Percentiles rank a stretch among this genome's conserved stretches.
Conservation (phyloP, 2,113 vertebrate genomes). For the Panurus biarmicus region DNA sequence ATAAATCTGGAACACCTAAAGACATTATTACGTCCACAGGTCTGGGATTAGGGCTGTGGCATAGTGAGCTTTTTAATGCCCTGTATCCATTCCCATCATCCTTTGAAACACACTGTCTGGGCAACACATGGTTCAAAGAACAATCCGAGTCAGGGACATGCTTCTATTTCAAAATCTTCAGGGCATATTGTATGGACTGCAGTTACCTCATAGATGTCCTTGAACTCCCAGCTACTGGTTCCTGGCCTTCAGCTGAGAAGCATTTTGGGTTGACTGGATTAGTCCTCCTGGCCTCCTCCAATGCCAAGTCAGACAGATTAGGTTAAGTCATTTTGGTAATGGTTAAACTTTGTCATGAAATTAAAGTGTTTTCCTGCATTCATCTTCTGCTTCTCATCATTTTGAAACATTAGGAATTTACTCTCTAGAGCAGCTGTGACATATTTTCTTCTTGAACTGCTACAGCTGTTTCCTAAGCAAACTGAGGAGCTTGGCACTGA, state of each 20-base stretch:
- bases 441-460: conserved; percentile 40
- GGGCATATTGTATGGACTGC: background rate
- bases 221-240: background rate
- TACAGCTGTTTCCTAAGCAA: conserved; percentile 49
- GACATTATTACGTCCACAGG: background rate
- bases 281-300: background rate
- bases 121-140: background rate
- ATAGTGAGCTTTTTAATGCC: background rate
- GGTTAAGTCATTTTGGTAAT: background rate
- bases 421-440: conserved; percentile 32
- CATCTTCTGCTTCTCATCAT: conserved; percentile 37
- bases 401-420: conserved; percentile 5
- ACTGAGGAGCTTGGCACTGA: conserved; percentile 23
- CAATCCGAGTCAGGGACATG: background rate
- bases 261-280: background rate
- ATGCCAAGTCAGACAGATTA: background rate
- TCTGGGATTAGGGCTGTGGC: background rate
- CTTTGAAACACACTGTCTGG: background rate
- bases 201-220: background rate
- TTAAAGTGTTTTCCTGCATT: background rate
- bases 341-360: background rate
- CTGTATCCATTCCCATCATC: background rate
- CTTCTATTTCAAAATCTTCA: background rate
- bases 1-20: background rate
- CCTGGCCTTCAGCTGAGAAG: background rate